phyloP scores from a whole-genome alignment of 2,888 invertebrate species.

The Clunio marinus region DNA sequence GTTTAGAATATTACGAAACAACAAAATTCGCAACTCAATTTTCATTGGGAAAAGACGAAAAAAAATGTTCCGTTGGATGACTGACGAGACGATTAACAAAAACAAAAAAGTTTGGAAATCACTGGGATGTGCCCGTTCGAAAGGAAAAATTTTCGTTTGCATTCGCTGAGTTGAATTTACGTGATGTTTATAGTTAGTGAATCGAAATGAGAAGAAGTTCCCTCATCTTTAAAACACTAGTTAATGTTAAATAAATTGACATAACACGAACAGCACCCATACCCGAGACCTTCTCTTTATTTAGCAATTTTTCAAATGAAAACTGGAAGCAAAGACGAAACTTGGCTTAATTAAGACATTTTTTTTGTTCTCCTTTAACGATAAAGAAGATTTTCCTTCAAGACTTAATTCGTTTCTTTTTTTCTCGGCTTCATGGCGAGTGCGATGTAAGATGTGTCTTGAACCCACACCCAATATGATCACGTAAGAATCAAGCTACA shows the following conservation, averaged over 20 bases:
- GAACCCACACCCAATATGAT: conserved; percentile 3
- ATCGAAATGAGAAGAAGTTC: not conserved
- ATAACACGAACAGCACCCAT: conserved; percentile 13
- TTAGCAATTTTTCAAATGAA: conserved; percentile 22
- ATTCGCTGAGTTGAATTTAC: conserved; percentile 13
- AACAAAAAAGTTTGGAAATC: conserved; percentile 36
- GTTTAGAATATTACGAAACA: too few species aligned
- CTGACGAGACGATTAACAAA: too few species aligned
- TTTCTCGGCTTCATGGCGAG: too few species aligned
- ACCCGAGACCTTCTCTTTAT: conserved; percentile 24
- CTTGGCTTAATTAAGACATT: conserved; percentile 18
- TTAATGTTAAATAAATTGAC: conserved; percentile 4
- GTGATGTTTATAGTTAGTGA: conserved; percentile 17
- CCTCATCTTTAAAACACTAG: conserved; percentile 10
- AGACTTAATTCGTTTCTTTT: too few species aligned
- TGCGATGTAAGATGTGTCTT: not conserved
- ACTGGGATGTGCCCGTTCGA: conserved; percentile 2
- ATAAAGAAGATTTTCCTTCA: too few species aligned
- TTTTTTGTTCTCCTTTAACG: too few species aligned
- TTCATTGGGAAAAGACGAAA: too few species aligned
- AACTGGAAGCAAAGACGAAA: not conserved
- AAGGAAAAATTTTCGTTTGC: not conserved
- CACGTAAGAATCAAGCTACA: not conserved
- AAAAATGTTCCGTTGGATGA: too few species aligned
- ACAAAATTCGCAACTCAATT: too few species aligned